Evolutionary conservation across 1,140 invertebrate species (phyloP).

Genomic region (Solen grandis): DNA sequence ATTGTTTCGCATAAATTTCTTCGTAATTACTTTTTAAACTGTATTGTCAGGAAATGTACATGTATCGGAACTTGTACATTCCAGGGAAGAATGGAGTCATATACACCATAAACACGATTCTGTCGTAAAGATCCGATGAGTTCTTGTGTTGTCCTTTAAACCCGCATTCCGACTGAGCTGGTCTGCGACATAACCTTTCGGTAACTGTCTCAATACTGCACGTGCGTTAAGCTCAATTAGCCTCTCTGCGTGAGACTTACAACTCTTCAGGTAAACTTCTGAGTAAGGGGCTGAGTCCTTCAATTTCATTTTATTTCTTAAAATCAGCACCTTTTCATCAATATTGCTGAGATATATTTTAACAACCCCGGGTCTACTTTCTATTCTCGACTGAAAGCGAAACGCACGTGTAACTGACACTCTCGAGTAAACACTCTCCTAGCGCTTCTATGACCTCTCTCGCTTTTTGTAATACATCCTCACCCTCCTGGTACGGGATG

Average conservation of each 20-base stretch:
- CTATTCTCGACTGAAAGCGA: constrained; percentile 9
- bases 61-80: too few species aligned
- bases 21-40: too few species aligned
- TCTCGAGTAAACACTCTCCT: constrained; percentile 21
- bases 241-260: constrained; percentile 47
- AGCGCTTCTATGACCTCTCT: constrained; percentile 11
- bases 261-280: constrained; percentile 35
- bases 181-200: too few species aligned
- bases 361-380: constrained; percentile 17
- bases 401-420: constrained; percentile 15
- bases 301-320: constrained; percentile 31
- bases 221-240: constrained; percentile 44
- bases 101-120: too few species aligned
- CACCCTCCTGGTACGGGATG: constrained; percentile 11
- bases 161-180: too few species aligned
- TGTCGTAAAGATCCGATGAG: too few species aligned
- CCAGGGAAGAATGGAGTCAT: too few species aligned
- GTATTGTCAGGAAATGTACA: too few species aligned
- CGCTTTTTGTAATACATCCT: constrained; percentile 18
- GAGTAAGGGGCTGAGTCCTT: constrained; percentile 8
- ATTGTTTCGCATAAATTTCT: too few species aligned
- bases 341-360: constrained; percentile 28
- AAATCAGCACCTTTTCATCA: constrained; percentile 34
- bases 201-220: constrained; percentile 26
- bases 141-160: too few species aligned